A percentile compares a stretch with the other conserved stretches of the same genome.
Conservation (phyloP, 2,113 vertebrate genomes). For the Gobio gobio region DNA sequence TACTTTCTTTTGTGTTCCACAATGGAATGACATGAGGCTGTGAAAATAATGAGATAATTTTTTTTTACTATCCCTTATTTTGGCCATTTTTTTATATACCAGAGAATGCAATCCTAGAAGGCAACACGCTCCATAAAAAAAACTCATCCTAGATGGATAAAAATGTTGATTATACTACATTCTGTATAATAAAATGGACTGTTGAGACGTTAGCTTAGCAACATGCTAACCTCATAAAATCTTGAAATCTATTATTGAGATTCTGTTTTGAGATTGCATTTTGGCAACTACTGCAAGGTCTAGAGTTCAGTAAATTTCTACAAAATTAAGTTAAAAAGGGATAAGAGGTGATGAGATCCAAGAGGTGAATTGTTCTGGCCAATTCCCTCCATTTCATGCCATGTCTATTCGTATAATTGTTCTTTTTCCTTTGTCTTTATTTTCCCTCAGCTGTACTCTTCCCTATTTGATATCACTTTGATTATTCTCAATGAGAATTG, state of each 20-base stretch:
- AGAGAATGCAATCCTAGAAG: background rate
- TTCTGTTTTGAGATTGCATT: background rate
- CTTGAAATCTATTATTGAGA: background rate
- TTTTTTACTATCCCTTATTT: background rate
- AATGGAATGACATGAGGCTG: too few species aligned
- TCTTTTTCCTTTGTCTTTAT: conserved; percentile 25
- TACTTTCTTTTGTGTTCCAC: background rate
- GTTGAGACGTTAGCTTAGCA: background rate
- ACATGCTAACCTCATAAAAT: background rate
- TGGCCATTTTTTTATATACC: background rate
- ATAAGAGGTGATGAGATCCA: conserved; percentile 11
- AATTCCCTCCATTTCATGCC: conserved; percentile 46
- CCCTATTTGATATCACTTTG: conserved; percentile 24
- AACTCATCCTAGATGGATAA: background rate
- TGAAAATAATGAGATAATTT: too few species aligned
- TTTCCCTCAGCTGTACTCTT: background rate
- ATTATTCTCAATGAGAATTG: background rate
- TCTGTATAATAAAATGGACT: background rate
- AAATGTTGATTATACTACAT: background rate
- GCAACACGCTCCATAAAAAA: background rate
- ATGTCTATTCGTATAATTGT: conserved; percentile 29
- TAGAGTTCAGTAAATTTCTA: background rate
- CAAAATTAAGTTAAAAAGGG: conserved; percentile 4
- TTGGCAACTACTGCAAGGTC: background rate
- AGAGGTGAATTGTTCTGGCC: conserved; percentile 32